Base-by-base conservation (phyloP, 92 coral and sea anemone species). In the Epizoanthus illoricatus region DNA sequence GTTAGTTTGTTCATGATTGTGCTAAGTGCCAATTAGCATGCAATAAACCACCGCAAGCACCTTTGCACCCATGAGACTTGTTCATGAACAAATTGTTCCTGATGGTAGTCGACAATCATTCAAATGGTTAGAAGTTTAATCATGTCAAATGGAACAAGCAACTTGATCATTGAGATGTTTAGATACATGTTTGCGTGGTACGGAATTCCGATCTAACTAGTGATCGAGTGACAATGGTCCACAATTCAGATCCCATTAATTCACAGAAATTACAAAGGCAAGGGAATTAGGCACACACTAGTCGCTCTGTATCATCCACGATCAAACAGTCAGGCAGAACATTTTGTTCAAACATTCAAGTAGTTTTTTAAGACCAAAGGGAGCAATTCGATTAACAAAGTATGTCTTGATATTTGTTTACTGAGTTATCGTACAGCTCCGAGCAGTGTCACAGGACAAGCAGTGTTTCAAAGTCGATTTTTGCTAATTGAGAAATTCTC, bases 121-220 rank as follows among this genome's bases (percentile, higher is more conserved):
- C 9, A 72, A 80, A 71, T 80, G 76, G 81, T 23, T 81, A 2
- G 86, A 86, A 41, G 86, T 49, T 3, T 59, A 52, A 56, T 81
- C 1, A 81, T 86, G 85, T 7, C 69, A 0, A 86, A 49, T 52
- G 64, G 24, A 3, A 72, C 85, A 12, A 71, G 80, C 42, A 74
- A 56, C 18, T 8, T 28, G 2, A 79, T 74, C 23, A 71, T 86
- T 0, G 81, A 79, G 23, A 47, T 73, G 39, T 76, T 79, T 42
- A 55, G 85, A 9, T 80, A 76, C 79, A 41, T 79, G 43, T 85
- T 85, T 49, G 85, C 85, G 7, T 8, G 84, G 9, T 75, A 15
- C 69, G 88, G 88, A 9, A 1, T 85, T 7, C 76, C 88, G 0
- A 39, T 54, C 42, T 70, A 36, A 33, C 23, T 85, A 0, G 1